Percentiles rank a stretch among this genome's conserved stretches.
These are phyloP conservation scores for Empis livida DNA, from an alignment of 2,888 invertebrate species.

Conservation along the genomic window DNA sequence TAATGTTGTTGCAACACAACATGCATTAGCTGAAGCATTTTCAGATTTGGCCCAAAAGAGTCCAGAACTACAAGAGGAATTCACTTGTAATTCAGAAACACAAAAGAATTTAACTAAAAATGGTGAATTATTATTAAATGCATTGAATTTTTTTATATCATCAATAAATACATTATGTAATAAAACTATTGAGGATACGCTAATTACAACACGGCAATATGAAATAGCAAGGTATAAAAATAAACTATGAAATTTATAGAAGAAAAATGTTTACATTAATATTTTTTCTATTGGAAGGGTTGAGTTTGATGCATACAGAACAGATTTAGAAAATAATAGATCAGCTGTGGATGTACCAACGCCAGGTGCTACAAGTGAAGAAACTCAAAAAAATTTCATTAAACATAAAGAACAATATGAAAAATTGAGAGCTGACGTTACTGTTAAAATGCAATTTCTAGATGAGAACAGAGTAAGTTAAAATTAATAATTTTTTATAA, in stretches of 20 bases:
- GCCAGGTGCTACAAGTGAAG: conserved; percentile 45
- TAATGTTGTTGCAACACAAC: conserved; percentile 74
- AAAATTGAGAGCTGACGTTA: conserved; percentile 82
- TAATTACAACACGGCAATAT: conserved; percentile 50
- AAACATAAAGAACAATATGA: conserved; percentile 84
- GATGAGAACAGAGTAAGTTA: conserved; percentile 85
- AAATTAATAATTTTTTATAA: neutral
- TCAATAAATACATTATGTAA: conserved; percentile 91
- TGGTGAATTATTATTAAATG: conserved; percentile 82
- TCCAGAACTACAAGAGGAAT: conserved; percentile 88
- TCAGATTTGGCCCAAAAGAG: conserved; percentile 92
- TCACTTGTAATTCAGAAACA: conserved; percentile 90
- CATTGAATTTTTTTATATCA: conserved; percentile 92
- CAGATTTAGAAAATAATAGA: conserved; percentile 76
- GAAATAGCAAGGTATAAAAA: conserved; percentile 43
- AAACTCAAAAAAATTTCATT: conserved; percentile 69
- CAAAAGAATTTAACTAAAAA: conserved; percentile 87
- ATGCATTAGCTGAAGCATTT: conserved; percentile 84
- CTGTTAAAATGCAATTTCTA: conserved; percentile 88
- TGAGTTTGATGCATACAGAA: conserved; percentile 96
- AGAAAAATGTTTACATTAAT: neutral
- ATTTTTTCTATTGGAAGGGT: conserved; percentile 43
- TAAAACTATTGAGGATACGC: conserved; percentile 93
- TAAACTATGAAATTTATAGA: neutral
- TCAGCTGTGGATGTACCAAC: conserved; percentile 31